Conservation (phyloP, 1,140 invertebrate species). For the Drosophila subobscura region DNA sequence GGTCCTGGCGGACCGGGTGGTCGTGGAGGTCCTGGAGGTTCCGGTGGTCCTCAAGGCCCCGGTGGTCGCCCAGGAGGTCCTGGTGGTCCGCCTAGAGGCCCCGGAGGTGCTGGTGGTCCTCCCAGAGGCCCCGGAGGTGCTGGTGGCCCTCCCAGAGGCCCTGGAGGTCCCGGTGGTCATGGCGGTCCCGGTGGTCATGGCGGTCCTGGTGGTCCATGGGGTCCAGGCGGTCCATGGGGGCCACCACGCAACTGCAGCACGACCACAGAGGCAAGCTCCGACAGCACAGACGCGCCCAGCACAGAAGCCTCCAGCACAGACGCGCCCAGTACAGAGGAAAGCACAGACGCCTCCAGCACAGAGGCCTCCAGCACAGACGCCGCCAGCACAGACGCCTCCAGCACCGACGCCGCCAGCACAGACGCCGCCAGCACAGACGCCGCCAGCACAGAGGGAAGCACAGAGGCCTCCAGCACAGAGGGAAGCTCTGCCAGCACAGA, state of each 20-base stretch:
- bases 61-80: slow-evolving; percentile 4
- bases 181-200: slow-evolving; percentile 21
- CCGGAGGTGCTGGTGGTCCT: not conserved
- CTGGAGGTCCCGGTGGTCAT: slow-evolving; percentile 8
- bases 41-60: not conserved
- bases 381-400: not conserved
- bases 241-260: slow-evolving; percentile 25
- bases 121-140: not conserved
- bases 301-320: slow-evolving; percentile 1
- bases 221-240: slow-evolving; percentile 13
- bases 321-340: too few relatives aligned
- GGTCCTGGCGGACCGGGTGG: not conserved
- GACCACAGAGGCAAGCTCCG: slow-evolving; percentile 9
- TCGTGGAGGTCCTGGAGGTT: too few relatives aligned
- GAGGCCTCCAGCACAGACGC: not conserved
- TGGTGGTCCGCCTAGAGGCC: not conserved
- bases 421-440: slow-evolving; percentile 17
- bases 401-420: not conserved
- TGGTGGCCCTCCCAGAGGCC: slow-evolving; percentile 14
- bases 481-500: too few relatives aligned
- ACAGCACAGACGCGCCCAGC: slow-evolving; percentile 11
- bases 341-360: not conserved
- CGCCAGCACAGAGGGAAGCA: slow-evolving; percentile 9
- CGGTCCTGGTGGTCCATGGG: slow-evolving; percentile 11
- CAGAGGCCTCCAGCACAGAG: slow-evolving; percentile 14